Evolutionary conservation across 23 tunicate species (phyloP), one percentile per base, ranked within the genome.

Genomic region (Ciona savignyi): DNA sequence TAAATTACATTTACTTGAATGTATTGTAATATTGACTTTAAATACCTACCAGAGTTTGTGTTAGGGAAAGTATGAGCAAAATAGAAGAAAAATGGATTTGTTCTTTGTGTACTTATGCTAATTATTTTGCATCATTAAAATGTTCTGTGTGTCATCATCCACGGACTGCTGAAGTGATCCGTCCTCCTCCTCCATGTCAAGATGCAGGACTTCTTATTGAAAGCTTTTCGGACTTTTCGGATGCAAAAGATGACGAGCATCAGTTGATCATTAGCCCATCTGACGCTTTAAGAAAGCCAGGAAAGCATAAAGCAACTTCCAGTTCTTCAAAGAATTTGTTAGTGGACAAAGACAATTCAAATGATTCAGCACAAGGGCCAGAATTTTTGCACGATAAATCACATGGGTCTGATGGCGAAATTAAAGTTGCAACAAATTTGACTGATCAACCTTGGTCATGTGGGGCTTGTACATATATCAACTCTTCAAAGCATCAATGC

Each of bases 21-120:
- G n/a, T n/a, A n/a, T n/a, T n/a, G n/a, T n/a, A n/a, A n/a, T n/a
- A n/a, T n/a, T n/a, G n/a, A n/a, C n/a, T n/a, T 42, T 42, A 42
- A 6, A 42, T 42, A 42, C 15, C 9, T 42, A 42, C 15, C 9
- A 6, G 15, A 15, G 9, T 42, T 42, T 15, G 9, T 42, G 9
- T 42, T 42, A 9, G 15, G 56, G 56, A 31, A 31, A 69, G 19
- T 22, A 81, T 81, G 85, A 81, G 76, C 29, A 73, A 66, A 72
- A 65, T 31, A 30, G 85, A 73, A 72, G 42, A 56, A 35, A 81
- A 77, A 78, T 88, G 96, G 96, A 25, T 80, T 25, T 88, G 96
- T 62, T 74, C 84, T 49, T 23, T 72, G 48, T 88, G 96, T 62
- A 88, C 96, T n/a, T 88, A 81, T 74, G 96, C 77, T 49, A 88